phyloP scores from a whole-genome alignment of 2,888 invertebrate species.

The Sminthurinus aureus region DNA sequence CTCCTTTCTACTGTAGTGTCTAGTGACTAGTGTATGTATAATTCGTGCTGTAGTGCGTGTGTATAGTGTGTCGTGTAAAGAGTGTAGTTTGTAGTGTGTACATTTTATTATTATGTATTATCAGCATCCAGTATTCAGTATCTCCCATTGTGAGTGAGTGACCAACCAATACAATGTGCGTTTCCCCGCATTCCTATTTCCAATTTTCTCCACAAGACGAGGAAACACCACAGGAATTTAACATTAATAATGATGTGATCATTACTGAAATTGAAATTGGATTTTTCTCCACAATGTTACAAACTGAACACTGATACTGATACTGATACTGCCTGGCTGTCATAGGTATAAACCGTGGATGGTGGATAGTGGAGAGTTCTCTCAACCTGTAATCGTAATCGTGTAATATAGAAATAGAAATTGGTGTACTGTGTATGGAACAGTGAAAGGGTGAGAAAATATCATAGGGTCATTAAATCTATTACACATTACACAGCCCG shows the following conservation, averaged over 20 bases:
- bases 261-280: slow-evolving; percentile 35
- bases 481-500: too few relatives aligned
- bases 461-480: background rate
- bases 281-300: background rate
- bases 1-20: too few relatives aligned
- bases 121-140: background rate
- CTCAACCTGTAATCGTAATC: too few relatives aligned
- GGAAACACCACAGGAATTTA: slow-evolving; percentile 39
- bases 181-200: background rate
- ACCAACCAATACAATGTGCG: background rate
- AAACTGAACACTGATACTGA: too few relatives aligned
- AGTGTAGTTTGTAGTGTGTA: background rate
- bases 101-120: background rate
- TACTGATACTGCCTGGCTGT: too few relatives aligned
- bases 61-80: background rate
- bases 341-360: too few relatives aligned
- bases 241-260: slow-evolving; percentile 22
- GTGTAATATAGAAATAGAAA: too few relatives aligned
- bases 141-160: background rate
- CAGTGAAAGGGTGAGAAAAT: background rate
- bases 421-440: background rate
- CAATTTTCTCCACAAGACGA: background rate
- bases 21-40: too few relatives aligned
- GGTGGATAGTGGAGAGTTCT: too few relatives aligned
- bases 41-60: background rate